Base-by-base conservation (phyloP, 64 coral and sea anemone species). In the Stichodactyla mertensii region DNA sequence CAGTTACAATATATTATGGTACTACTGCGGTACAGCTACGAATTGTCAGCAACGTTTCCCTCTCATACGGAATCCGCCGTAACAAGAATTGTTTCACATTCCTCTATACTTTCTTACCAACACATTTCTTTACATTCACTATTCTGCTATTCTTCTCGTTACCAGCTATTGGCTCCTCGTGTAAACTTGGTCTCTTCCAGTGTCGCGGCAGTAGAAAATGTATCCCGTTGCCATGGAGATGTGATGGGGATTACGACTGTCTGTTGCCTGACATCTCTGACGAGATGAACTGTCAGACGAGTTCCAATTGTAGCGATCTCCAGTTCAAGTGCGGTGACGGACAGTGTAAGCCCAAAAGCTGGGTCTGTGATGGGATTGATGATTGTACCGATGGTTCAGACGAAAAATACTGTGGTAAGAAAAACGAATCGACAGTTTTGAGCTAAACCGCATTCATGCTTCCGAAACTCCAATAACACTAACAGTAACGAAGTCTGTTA, bases 221-320 rank as follows among this genome's bases (percentile, higher is more conserved):
- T 45, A 95, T 95, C 74, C 90, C 90, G 54, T 55, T 74, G 20
- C 80, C 80, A 15, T 89, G 94, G 94, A 83, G 88, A 78, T 97
- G 94, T 56, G 94, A 97, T 85, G 94, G 91, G 0, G 86, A 89
- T 16, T 88, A 93, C 70, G 94, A 97, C 71, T 97, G 94, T 16
- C 67, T 82, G 10, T 59, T 55, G 16, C 53, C 53, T 4, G 56
- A 85, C 28, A 36, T 85, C 31, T 85, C 83, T 16, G 83, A 85
- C 56, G 83, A 85, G 60, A 51, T 64, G 55, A 85, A 85, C 23
- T 85, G 83, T 61, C 60, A 36, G 55, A 51, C 27, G 6, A 36
- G 7, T 22, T 55, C 83, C 27, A 85, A 85, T 19, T 85, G 83
- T 52, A 85, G 54, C 16, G 56, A 12, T 18, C 10, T 16, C 9